These are phyloP conservation scores for Bufotes viridis DNA, from an alignment of 2,797 vertebrate species.

Conservation along the genomic window DNA sequence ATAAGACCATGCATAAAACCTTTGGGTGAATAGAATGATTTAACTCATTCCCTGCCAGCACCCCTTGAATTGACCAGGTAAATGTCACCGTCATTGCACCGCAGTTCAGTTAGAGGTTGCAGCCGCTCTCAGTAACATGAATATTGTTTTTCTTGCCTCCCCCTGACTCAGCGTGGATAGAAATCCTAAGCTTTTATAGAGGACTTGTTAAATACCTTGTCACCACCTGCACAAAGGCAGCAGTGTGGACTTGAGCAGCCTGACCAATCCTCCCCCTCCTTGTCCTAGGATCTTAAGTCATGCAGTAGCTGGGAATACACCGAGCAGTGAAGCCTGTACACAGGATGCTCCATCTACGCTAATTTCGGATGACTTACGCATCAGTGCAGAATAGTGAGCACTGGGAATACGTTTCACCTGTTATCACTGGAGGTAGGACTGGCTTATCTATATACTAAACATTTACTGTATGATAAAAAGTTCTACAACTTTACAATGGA, in stretches of 20 bases:
- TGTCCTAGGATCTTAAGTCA: background rate
- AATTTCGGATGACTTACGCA: background rate
- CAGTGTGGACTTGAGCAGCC: slow-evolving; percentile 39
- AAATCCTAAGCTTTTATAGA: slow-evolving; percentile 50
- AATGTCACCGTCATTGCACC: background rate
- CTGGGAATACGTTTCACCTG: background rate
- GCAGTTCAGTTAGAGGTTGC: slow-evolving; percentile 45
- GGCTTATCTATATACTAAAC: background rate
- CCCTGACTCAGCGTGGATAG: slow-evolving; percentile 19
- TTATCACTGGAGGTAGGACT: slow-evolving; percentile 4
- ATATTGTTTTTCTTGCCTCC: slow-evolving; percentile 40
- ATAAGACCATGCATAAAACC: background rate
- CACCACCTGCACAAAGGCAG: slow-evolving; percentile 57
- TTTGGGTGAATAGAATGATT: background rate
- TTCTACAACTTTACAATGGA: background rate
- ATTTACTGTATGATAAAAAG: background rate
- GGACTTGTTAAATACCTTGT: slow-evolving; percentile 57
- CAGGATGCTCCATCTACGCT: background rate
- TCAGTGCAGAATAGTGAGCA: background rate
- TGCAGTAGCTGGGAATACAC: slow-evolving; percentile 3
- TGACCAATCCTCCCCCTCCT: background rate
- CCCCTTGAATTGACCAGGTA: background rate
- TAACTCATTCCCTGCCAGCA: background rate
- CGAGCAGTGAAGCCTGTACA: background rate
- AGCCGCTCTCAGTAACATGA: slow-evolving; percentile 36